Conservation (phyloP, 1,140 invertebrate species). For the Trissolcus basalis region DNA sequence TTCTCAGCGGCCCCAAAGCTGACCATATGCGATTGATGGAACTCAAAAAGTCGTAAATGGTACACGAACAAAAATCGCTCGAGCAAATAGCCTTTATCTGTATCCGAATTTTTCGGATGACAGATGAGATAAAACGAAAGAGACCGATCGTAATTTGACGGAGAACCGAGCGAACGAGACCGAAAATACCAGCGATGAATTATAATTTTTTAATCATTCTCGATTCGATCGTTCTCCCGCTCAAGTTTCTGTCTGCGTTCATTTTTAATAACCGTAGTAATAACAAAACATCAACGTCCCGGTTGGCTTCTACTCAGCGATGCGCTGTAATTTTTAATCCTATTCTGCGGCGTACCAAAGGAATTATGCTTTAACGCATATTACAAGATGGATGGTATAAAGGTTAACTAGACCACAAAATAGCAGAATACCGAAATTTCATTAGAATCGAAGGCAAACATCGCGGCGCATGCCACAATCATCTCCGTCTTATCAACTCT, state of each 20-base stretch:
- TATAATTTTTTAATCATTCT: too few species aligned
- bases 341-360: slow-evolving; percentile 41
- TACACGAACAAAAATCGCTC: not conserved
- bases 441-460: slow-evolving; percentile 53
- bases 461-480: slow-evolving; percentile 14
- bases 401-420: slow-evolving; percentile 51
- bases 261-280: not conserved
- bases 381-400: slow-evolving; percentile 49
- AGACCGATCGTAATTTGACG: too few species aligned
- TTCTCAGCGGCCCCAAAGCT: slow-evolving; percentile 1
- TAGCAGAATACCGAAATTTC: slow-evolving; percentile 54
- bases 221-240: too few species aligned
- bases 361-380: slow-evolving; percentile 54
- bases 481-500: slow-evolving; percentile 20
- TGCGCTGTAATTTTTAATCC: slow-evolving; percentile 42
- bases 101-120: too few species aligned
- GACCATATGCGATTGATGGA: slow-evolving; percentile 21
- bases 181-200: too few species aligned
- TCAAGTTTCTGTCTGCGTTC: too few species aligned
- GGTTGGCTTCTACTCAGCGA: slow-evolving; percentile 20
- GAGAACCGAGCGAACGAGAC: too few species aligned
- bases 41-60: slow-evolving; percentile 4
- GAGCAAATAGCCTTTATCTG: too few species aligned
- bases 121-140: too few species aligned
- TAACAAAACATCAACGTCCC: slow-evolving; percentile 19